phyloP scores from a whole-genome alignment of 2,888 invertebrate species.

The Drosophila cyrtoloma region DNA sequence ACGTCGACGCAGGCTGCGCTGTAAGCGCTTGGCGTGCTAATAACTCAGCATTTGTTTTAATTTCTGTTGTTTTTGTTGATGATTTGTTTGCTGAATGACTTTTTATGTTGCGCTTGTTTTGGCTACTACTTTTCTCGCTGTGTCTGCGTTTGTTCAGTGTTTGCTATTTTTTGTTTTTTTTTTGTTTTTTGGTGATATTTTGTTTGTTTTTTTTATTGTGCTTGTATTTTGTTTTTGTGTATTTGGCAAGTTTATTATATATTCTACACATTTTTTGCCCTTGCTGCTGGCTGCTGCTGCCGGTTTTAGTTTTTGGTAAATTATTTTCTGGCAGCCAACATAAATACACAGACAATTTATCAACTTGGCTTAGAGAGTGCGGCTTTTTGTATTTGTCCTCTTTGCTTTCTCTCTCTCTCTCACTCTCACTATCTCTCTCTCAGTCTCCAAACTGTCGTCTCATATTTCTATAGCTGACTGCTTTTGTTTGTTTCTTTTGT shows the following conservation, averaged over 20 bases:
- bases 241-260: conserved; percentile 48
- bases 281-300: conserved; percentile 35
- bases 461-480: conserved; percentile 8
- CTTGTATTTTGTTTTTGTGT: conserved; percentile 18
- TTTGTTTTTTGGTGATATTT: conserved; percentile 28
- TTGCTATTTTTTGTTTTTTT: conserved; percentile 29
- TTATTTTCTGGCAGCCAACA: conserved; percentile 75
- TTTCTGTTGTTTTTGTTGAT: conserved; percentile 33
- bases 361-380: conserved; percentile 65
- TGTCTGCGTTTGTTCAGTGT: conserved; percentile 23
- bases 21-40: conserved; percentile 64
- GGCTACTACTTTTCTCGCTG: conserved; percentile 23
- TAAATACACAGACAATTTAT: conserved; percentile 75
- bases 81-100: conserved; percentile 39
- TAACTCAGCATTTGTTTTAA: conserved; percentile 74
- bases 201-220: conserved; percentile 11
- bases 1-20: conserved; percentile 15
- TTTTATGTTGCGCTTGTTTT: conserved; percentile 37
- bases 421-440: background rate
- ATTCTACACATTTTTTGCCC: conserved; percentile 51
- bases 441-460: background rate
- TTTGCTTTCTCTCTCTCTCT: no score
- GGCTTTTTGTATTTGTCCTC: conserved; percentile 1
- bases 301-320: conserved; percentile 72
- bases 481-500: conserved; percentile 30